Base-by-base conservation (phyloP, 2,888 invertebrate species). In the Linnaemya vulpina region DNA sequence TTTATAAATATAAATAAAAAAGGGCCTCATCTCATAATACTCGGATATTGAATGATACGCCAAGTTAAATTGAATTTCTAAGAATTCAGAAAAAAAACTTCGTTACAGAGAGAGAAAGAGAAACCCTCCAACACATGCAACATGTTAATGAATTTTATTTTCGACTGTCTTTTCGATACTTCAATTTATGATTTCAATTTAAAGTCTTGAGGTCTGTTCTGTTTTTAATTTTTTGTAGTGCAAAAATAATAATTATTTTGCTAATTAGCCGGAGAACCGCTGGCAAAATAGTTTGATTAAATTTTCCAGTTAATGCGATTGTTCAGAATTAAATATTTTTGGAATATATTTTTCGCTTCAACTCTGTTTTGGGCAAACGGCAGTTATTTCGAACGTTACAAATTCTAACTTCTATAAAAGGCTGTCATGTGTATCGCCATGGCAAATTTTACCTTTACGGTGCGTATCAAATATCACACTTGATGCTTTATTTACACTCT, bases 401-500 rank as follows among this genome's bases (percentile, higher is more conserved):
- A 25, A 60, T 60, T 75, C 13, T 43, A 35, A 17, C n/a, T 71
- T 67, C 51, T 51, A 74, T 73, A 77, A 67, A 65, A 60, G 43
- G 43, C 74, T 77, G 81, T 78, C 81, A 82, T 78, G 81, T 82
- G 83, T 86, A 80, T 73, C 83, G 60, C 75, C 68, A 80, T 81
- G 80, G 63, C 51, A 81, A 84, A 74, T 51, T 73, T 87, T 88
- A 87, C 86, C 86, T 87, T 86, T 83, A 84, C 86, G 86, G 82
- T 85, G 89, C 89, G 89, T 90, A 91, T 90, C 90, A 88, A 89
- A 90, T 90, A 90, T 89, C 91, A 89, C 90, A 91, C 90, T 89
- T 90, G 90, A 88, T 79, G 86, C 4, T 1, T 38, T 60, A 10
- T 60, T 60, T n/a, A n/a, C n/a, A n/a, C n/a, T n/a, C n/a, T n/a